These are phyloP conservation scores for Anguilla japonica DNA, from an alignment of 2,113 vertebrate genomes.

Conservation along the genomic window DNA sequence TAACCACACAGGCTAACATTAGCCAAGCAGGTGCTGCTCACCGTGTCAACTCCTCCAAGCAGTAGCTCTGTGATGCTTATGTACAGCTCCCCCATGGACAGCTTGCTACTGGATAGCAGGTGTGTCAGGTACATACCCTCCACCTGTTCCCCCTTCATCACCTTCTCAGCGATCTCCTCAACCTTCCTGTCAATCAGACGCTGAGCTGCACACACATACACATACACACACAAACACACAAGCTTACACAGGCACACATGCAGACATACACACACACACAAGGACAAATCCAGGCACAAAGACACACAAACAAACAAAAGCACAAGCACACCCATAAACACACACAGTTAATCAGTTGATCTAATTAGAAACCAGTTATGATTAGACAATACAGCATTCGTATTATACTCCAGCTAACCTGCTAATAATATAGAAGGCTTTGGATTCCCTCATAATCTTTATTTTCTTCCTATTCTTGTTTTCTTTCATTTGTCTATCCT, in stretches of 20 bases:
- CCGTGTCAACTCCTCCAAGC: conserved; percentile 75
- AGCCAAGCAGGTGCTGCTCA: conserved; percentile 29
- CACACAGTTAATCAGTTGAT: not conserved
- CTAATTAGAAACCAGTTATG: not conserved
- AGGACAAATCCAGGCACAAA: not conserved
- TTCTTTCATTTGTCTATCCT: not conserved
- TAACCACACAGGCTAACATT: not conserved
- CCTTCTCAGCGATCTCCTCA: conserved; percentile 51
- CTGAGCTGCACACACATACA: conserved; percentile 45
- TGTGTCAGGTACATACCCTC: conserved; percentile 68
- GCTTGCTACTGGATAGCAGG: conserved; percentile 60
- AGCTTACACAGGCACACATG: not conserved
- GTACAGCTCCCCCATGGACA: conserved; percentile 62
- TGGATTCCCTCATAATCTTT: not conserved
- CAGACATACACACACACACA: not conserved
- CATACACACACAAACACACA: not conserved
- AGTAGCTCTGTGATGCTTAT: conserved; percentile 68
- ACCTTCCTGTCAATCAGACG: conserved; percentile 60
- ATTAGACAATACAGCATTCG: not conserved
- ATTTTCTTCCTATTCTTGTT: not conserved
- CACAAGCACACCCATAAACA: not conserved
- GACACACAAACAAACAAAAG: not conserved
- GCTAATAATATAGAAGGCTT: not conserved
- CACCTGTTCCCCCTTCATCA: conserved; percentile 32
- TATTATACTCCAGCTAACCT: not conserved